phyloP scores from a whole-genome alignment of 2,888 invertebrate species.

The Cheilosia urbana region DNA sequence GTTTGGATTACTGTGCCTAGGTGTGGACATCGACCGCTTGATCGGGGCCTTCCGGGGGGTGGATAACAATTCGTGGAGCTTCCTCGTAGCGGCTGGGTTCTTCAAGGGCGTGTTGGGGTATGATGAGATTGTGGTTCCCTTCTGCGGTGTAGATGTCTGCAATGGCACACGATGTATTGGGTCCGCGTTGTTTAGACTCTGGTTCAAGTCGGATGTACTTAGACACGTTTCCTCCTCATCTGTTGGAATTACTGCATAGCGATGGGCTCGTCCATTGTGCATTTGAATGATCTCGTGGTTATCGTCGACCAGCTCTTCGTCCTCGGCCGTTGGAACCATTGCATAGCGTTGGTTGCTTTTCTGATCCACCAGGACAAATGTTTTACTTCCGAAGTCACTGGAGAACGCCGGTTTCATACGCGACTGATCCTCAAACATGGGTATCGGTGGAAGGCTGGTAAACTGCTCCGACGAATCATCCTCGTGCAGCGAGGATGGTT shows the following conservation, averaged over 20 bases:
- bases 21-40: slow-evolving; percentile 81
- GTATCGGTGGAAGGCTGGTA: slow-evolving; percentile 81
- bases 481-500: slow-evolving; percentile 81
- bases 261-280: slow-evolving; percentile 83
- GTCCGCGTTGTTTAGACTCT: slow-evolving; percentile 79
- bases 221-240: slow-evolving; percentile 84
- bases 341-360: slow-evolving; percentile 86
- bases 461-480: slow-evolving; percentile 80
- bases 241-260: slow-evolving; percentile 86
- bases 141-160: slow-evolving; percentile 82
- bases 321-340: slow-evolving; percentile 88
- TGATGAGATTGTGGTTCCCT: slow-evolving; percentile 76
- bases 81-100: slow-evolving; percentile 90
- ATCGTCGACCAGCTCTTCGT: slow-evolving; percentile 84
- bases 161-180: slow-evolving; percentile 75
- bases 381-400: slow-evolving; percentile 83
- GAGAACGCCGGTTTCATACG: slow-evolving; percentile 83
- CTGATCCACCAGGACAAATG: slow-evolving; percentile 85
- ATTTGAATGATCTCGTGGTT: slow-evolving; percentile 84
- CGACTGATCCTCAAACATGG: slow-evolving; percentile 74
- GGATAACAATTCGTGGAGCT: slow-evolving; percentile 89
- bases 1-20: slow-evolving; percentile 79
- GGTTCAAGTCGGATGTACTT: slow-evolving; percentile 83
- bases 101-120: slow-evolving; percentile 85
- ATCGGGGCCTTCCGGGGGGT: slow-evolving; percentile 87